Evolutionary conservation across 92 coral and sea anemone species (phyloP), one percentile per base, ranked within the genome.

Genomic region (Epizoanthus stellaris): DNA sequence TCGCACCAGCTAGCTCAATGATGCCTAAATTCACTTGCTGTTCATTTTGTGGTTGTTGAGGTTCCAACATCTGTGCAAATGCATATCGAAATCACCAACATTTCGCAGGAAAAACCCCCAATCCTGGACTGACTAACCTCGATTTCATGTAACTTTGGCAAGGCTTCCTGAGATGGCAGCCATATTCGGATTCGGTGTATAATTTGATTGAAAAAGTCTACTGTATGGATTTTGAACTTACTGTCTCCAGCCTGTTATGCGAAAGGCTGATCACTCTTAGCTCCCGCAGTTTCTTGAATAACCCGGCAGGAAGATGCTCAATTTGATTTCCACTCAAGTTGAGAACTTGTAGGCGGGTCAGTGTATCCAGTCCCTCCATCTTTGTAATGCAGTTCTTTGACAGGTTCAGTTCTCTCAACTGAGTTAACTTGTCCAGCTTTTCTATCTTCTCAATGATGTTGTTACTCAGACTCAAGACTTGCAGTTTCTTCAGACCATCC

Each of bases 401-500:
- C 84, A 96, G 87, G 77, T 96, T 94, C 11, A 96, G 95, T 52
- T 96, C 99, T 86, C 94, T 84, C 9, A 96, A 86, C 75, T 89
- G 97, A 1, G 92, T 89, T 40, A 96, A 85, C 64, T 90, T 75
- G 36, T 96, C 99, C 77, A 96, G 89, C 81, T 90, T 96, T 84
- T 96, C 98, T 15, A 96, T 92, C 87, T 96, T 96, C 79, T 91
- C 98, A 45, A 96, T 95, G 91, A 91, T 93, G 88, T 96, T 97
- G 76, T 89, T 91, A 67, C 94, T 94, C 38, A 96, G 88, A 83
- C 85, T 94, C 14, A 96, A 87, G 39, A 82, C 73, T 76, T 85
- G 94, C 14, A 96, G 95, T 58, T 85, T 86, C 63, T 87, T 93
- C 17, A 96, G 86, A 71, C 88, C 93, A 17, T 94, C 99, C 63